Conservation (phyloP, 2,888 invertebrate genomes). For the Drosophila merina region DNA sequence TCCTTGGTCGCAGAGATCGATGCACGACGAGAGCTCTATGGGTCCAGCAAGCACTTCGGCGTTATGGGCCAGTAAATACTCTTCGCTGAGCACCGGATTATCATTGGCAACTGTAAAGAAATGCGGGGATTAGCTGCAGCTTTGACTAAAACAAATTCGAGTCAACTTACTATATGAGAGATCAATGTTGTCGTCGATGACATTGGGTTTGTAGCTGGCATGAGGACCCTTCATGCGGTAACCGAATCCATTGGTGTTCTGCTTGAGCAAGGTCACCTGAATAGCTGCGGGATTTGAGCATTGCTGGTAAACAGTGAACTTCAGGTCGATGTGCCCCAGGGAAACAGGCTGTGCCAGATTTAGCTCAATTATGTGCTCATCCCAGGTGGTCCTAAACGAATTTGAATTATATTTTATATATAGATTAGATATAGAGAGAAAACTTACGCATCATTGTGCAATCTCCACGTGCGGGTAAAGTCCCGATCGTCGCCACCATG, state of each 20-base stretch:
- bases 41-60: conserved; percentile 96
- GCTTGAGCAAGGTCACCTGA: conserved; percentile 89
- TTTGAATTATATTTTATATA: too few relatives aligned
- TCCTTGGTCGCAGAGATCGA: conserved; percentile 93
- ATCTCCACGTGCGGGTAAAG: conserved; percentile 93
- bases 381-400: conserved; percentile 90
- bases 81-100: conserved; percentile 91
- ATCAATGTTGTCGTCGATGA: conserved; percentile 82
- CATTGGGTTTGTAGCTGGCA: conserved; percentile 82
- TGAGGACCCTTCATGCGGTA: conserved; percentile 85
- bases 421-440: neutral
- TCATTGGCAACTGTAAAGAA: conserved; percentile 84
- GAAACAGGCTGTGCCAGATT: conserved; percentile 91
- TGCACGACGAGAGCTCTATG: conserved; percentile 90
- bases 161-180: conserved; percentile 62
- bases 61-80: conserved; percentile 93
- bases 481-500: conserved; percentile 87
- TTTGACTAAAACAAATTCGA: neutral
- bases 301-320: conserved; percentile 91
- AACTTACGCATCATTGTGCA: conserved; percentile 92
- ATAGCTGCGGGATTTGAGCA: conserved; percentile 91
- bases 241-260: conserved; percentile 88
- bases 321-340: conserved; percentile 95
- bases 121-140: neutral
- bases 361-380: conserved; percentile 95